These are phyloP conservation scores for Pandemis heparana DNA, from an alignment of 2,888 invertebrate genomes.

Conservation along the genomic window DNA sequence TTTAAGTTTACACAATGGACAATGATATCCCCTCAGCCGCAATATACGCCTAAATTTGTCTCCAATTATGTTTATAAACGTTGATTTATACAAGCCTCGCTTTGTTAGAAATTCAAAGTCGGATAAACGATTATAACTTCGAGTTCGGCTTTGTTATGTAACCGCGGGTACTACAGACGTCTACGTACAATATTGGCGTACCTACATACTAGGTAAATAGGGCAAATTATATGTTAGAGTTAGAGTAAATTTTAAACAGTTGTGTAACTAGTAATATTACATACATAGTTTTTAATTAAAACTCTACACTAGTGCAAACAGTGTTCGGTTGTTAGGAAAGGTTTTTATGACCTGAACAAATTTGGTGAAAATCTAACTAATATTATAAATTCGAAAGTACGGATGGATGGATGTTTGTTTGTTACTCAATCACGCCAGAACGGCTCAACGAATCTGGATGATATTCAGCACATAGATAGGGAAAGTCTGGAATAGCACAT, in stretches of 20 bases:
- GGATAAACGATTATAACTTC: conserved; percentile 26
- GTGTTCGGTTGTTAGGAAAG: neutral
- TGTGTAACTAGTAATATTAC: neutral
- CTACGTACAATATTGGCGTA: conserved; percentile 3
- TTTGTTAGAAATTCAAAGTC: conserved; percentile 14
- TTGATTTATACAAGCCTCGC: conserved; percentile 9
- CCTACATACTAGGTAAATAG: conserved; percentile 22
- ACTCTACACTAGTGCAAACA: neutral
- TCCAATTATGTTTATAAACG: conserved; percentile 15
- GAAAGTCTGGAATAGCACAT: too few relatives aligned
- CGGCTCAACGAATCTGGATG: too few relatives aligned
- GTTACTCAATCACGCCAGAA: too few relatives aligned
- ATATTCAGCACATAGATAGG: too few relatives aligned
- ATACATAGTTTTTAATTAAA: conserved; percentile 1
- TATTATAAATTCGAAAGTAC: too few relatives aligned
- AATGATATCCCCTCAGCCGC: conserved; percentile 2
- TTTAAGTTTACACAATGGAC: neutral
- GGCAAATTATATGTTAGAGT: neutral
- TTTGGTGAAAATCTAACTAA: too few relatives aligned
- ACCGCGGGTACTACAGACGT: conserved; percentile 19
- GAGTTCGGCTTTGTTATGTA: conserved; percentile 24
- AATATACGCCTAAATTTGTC: conserved; percentile 3
- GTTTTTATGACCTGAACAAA: too few relatives aligned
- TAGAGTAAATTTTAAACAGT: conserved; percentile 8
- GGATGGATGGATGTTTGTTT: too few relatives aligned